Percentiles rank a stretch among this genome's conserved stretches.
phyloP scores from a whole-genome alignment of 2,888 invertebrate genomes.

The Petrolisthes manimaculis region DNA sequence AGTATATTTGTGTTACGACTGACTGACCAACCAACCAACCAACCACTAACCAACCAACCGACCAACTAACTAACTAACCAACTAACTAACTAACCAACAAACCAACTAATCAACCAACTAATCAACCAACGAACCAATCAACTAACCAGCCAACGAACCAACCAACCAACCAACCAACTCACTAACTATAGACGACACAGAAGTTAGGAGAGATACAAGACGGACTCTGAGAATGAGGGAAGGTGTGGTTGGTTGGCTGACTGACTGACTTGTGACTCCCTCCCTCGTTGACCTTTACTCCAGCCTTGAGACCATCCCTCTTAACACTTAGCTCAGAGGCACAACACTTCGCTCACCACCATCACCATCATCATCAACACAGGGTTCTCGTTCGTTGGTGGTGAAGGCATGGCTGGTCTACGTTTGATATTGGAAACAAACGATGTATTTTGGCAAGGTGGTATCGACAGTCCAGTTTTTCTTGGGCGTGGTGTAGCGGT shows the following conservation, averaged over 20 bases:
- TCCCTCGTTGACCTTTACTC: slow-evolving; percentile 16
- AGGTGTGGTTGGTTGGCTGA: neutral
- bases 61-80: too few species aligned
- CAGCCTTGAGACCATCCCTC: slow-evolving; percentile 15
- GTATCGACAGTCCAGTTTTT: slow-evolving; percentile 15
- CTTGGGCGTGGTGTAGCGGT: slow-evolving; percentile 32
- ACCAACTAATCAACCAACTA: too few species aligned
- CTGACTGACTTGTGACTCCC: neutral
- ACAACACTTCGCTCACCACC: slow-evolving; percentile 9
- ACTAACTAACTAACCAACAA: too few species aligned
- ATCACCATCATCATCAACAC: too few species aligned
- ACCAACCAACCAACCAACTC: too few species aligned
- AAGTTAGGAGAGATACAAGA: neutral
- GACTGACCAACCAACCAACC: too few species aligned
- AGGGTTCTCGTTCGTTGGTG: neutral
- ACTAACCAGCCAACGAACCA: too few species aligned
- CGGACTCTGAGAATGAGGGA: neutral
- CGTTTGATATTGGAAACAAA: neutral
- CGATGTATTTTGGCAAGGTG: neutral
- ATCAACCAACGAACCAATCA: too few species aligned
- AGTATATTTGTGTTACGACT: too few species aligned
- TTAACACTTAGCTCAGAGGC: slow-evolving; percentile 2
- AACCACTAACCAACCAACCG: too few species aligned
- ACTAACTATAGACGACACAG: neutral
- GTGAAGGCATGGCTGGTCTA: neutral